A percentile compares a stretch with the other conserved stretches of the same genome.
Evolutionary conservation across 2,113 vertebrate species (phyloP).

Genomic region (Etia nguti): DNA sequence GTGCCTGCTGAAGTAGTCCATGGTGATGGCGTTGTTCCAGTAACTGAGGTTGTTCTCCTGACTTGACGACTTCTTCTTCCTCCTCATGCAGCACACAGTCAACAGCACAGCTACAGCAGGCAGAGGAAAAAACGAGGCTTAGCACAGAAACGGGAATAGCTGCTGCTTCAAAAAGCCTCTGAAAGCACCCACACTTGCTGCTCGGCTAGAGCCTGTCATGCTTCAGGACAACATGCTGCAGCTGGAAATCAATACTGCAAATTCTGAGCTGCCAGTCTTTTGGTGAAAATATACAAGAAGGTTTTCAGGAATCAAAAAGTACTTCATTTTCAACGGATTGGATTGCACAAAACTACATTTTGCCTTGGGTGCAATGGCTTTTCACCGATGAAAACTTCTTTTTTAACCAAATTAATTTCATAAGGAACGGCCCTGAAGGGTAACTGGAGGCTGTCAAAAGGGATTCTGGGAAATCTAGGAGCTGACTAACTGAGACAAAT

Average conservation of each 20-base stretch:
- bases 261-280: not conserved
- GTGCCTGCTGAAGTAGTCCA: slow-evolving; percentile 98
- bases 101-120: slow-evolving; percentile 83
- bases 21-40: slow-evolving; percentile 98
- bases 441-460: not conserved
- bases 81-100: slow-evolving; percentile 95
- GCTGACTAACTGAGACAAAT: not conserved
- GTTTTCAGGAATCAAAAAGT: not conserved
- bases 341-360: not conserved
- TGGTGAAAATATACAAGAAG: not conserved
- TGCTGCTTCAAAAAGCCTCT: slow-evolving; percentile 13
- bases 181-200: not conserved
- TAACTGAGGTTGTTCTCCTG: slow-evolving; percentile 98
- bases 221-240: not conserved
- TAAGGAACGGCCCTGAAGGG: not conserved
- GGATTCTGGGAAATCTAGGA: not conserved
- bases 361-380: not conserved
- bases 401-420: not conserved
- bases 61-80: slow-evolving; percentile 90
- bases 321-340: not conserved
- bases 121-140: not conserved
- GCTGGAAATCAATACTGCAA: not conserved
- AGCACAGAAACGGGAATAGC: not conserved
- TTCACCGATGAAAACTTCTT: not conserved
- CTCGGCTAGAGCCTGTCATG: not conserved